Base-by-base conservation (phyloP, 1,140 invertebrate genomes). In the Drosophila bocqueti region DNA sequence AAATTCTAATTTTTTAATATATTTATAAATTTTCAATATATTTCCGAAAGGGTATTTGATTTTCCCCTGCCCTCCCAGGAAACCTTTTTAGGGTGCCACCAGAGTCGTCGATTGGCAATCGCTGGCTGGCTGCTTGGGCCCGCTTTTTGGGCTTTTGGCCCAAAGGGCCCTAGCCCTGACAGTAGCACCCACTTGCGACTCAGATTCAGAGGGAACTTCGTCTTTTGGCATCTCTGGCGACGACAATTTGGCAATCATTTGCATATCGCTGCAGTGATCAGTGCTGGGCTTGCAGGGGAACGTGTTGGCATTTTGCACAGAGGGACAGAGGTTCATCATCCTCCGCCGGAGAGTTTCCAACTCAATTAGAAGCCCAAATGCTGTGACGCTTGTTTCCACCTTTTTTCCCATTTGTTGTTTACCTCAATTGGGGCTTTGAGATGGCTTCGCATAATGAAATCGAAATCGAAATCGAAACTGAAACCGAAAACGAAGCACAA, bases 241-340 rank as follows among this genome's bases (percentile, higher is more conserved):
- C 77, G 62, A 85, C 79, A 83, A 87, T 87, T 87, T 83, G 84
- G 83, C 65, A 89, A 87, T 86, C 54, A 87, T 87, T 87, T 89
- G 84, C 84, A 84, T 90, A 89, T 89, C 81, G 57, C 42, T 76
- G 81, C 62, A 67, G 29, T 47, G 71, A 90, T 89, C 85, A 43
- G 60, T 69, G 54, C 72, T 13, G n/a, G 24, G 21, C n/a, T 58
- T 18, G 49, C 36, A 29, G 74, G 81, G 69, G 81, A 89, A 89
- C 81, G 69, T 80, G 73, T 74, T 87, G 84, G 74, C 84, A 89
- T 87, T 87, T 83, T 67, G 61, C 66, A 72, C 9, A 54, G 55
- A 43, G 26, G 11, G 11, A 60, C 21, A 26, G 47, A 58, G 54
- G 46, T 67, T 75, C 60, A 63, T 76, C 43, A 54, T 64, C 45